Conservation (phyloP, 2,113 vertebrate genomes). For the Barnardius zonarius region DNA sequence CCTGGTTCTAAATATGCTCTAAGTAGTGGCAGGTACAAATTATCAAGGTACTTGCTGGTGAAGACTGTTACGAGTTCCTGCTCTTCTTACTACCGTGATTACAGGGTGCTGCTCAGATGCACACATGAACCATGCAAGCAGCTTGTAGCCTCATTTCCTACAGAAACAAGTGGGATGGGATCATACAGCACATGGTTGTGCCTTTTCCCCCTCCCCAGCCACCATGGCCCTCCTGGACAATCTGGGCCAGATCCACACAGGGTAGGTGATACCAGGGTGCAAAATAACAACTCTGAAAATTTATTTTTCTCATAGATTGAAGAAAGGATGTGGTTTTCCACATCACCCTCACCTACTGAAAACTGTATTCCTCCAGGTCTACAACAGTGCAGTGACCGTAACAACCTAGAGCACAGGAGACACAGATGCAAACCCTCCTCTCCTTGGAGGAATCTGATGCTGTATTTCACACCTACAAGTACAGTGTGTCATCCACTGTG, state of each 20-base stretch:
- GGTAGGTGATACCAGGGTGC: background rate
- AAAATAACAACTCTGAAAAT: background rate
- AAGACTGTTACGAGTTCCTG: background rate
- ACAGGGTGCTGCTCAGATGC: background rate
- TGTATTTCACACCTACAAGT: background rate
- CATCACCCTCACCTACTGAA: background rate
- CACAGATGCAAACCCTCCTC: background rate
- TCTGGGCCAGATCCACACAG: fast-evolving
- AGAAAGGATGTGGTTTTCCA: background rate
- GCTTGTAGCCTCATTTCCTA: background rate
- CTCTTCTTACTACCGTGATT: background rate
- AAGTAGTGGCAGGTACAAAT: background rate
- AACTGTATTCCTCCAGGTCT: background rate
- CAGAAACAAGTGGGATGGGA: background rate
- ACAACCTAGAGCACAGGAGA: background rate
- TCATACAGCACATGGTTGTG: background rate
- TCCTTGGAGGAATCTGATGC: background rate
- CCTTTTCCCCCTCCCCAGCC: background rate
- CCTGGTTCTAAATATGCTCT: background rate
- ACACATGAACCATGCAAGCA: background rate
- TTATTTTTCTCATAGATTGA: background rate
- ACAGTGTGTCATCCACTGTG: background rate
- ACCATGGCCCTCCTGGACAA: fast-evolving
- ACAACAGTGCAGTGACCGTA: background rate
- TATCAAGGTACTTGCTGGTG: background rate